phyloP scores from a whole-genome alignment of 1,140 invertebrate species.

The Drosophila funebris region DNA sequence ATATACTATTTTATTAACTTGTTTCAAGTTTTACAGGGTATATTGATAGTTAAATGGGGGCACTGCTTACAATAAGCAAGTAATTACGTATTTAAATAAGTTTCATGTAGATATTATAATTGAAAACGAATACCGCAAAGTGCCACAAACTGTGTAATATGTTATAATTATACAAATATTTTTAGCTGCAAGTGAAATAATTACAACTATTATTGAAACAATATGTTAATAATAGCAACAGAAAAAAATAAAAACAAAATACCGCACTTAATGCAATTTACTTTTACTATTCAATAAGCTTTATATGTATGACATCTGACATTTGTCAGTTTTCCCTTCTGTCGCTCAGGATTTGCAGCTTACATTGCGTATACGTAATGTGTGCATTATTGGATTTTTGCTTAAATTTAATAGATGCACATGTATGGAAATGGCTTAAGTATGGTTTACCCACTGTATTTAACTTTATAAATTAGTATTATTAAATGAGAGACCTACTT shows the following conservation, averaged over 20 bases:
- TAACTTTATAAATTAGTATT: too few species aligned
- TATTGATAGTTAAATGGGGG: neutral
- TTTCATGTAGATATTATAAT: neutral
- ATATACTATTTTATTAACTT: too few species aligned
- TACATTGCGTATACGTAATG: constrained; percentile 10
- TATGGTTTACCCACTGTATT: too few species aligned
- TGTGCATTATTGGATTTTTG: neutral
- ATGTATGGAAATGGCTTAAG: too few species aligned
- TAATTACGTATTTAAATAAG: neutral
- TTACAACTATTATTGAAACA: neutral
- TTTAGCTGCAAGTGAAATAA: neutral
- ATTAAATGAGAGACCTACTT: too few species aligned
- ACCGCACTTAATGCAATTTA: constrained; percentile 1
- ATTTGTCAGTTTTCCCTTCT: neutral
- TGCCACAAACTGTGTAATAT: neutral
- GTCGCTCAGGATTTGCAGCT: neutral
- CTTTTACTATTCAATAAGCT: neutral
- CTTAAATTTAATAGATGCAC: too few species aligned
- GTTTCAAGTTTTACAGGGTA: neutral
- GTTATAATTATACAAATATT: neutral
- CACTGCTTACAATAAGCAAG: neutral
- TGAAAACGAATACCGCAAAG: constrained; percentile 12
- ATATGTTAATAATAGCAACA: constrained; percentile 22
- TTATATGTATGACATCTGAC: constrained; percentile 18
- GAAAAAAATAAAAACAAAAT: neutral